Conservation (phyloP, 2,888 invertebrate species). For the Sisyra nigra region DNA sequence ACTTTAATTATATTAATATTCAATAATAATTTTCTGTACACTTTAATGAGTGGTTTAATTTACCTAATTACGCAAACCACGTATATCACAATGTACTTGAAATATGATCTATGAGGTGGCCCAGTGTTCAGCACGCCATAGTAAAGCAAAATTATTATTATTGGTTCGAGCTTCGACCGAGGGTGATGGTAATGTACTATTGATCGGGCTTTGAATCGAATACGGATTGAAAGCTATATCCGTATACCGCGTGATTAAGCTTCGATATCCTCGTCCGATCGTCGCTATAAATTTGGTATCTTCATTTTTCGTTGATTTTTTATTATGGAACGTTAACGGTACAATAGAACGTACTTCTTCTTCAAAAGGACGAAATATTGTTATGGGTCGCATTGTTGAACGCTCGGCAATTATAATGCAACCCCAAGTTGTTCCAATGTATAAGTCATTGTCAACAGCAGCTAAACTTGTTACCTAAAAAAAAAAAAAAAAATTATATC, state of each 20-base stretch:
- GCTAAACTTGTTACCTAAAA: constrained; percentile 53
- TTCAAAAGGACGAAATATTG: constrained; percentile 84
- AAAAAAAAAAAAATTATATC: not conserved
- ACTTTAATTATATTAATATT: too few relatives aligned
- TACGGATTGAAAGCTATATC: constrained; percentile 26
- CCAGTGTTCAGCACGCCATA: constrained; percentile 63
- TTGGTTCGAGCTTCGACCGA: constrained; percentile 13
- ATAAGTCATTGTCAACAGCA: constrained; percentile 51
- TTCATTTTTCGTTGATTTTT: constrained; percentile 24
- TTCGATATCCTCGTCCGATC: constrained; percentile 72
- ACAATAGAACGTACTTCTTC: constrained; percentile 56
- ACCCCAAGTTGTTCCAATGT: constrained; percentile 91
- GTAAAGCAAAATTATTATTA: constrained; percentile 43
- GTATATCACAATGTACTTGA: not conserved
- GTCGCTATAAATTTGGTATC: constrained; percentile 47
- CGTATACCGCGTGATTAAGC: constrained; percentile 47
- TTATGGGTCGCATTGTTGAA: constrained; percentile 63
- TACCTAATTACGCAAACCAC: too few relatives aligned
- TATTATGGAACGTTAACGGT: constrained; percentile 28
- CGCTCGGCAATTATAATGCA: constrained; percentile 82
- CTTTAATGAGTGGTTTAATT: too few relatives aligned
- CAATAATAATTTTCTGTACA: too few relatives aligned
- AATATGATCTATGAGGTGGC: constrained; percentile 22
- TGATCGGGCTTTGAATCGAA: constrained; percentile 8
- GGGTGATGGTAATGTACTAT: constrained; percentile 4